phyloP scores from a whole-genome alignment of 2,888 invertebrate species.

The Agrotis puta region DNA sequence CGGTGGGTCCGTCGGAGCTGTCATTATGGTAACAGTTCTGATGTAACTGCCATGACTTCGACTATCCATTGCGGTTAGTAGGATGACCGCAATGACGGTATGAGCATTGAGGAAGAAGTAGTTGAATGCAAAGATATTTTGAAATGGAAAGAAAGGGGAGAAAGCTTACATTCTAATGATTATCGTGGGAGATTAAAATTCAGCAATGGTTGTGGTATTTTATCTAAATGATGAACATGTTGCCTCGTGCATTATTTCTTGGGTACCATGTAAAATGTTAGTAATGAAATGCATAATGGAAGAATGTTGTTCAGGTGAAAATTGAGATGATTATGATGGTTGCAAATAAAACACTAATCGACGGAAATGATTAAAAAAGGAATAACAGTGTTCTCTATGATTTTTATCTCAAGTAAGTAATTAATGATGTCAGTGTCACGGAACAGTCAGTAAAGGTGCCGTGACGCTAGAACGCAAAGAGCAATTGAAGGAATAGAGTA shows the following conservation, averaged over 20 bases:
- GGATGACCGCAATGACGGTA: constrained; percentile 16
- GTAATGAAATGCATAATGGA: not conserved
- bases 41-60: constrained; percentile 38
- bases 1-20: constrained; percentile 50
- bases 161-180: not conserved
- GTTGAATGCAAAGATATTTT: constrained; percentile 35
- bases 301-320: too few relatives aligned
- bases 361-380: not conserved
- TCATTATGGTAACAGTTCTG: constrained; percentile 41
- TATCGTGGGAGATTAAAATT: too few relatives aligned
- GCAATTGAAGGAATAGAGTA: too few relatives aligned
- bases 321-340: not conserved
- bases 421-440: too few relatives aligned
- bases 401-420: too few relatives aligned
- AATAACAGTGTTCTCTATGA: too few relatives aligned
- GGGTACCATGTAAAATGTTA: not conserved
- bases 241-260: not conserved
- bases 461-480: too few relatives aligned
- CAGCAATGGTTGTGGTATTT: not conserved
- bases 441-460: too few relatives aligned
- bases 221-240: too few relatives aligned
- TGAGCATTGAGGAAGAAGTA: not conserved
- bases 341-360: not conserved
- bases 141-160: not conserved
- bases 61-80: constrained; percentile 26